phyloP scores from a whole-genome alignment of 1,140 invertebrate species.

The Akabosia matsudoensis region DNA sequence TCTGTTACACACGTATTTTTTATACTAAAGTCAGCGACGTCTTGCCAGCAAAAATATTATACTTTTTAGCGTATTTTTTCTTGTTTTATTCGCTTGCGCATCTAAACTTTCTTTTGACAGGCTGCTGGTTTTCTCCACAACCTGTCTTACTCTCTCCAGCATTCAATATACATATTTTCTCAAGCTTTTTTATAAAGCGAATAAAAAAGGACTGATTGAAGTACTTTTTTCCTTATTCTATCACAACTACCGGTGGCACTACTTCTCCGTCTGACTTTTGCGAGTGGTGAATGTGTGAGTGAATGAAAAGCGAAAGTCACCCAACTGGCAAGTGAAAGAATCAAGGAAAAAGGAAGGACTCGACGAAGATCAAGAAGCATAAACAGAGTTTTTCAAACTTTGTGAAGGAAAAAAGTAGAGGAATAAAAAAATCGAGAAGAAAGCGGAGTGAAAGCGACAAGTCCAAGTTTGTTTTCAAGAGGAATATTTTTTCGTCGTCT shows the following conservation, averaged over 20 bases:
- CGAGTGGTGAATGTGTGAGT: background rate
- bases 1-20: too few species aligned
- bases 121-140: background rate
- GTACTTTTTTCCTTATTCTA: constrained; percentile 13
- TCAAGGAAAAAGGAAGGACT: background rate
- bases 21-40: background rate
- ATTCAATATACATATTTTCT: background rate
- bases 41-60: background rate
- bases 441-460: background rate
- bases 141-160: background rate
- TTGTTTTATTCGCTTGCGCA: background rate
- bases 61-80: background rate
- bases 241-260: background rate
- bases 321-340: background rate
- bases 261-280: background rate
- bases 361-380: constrained; percentile 8
- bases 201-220: constrained; percentile 19
- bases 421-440: too few species aligned
- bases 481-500: background rate
- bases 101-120: constrained; percentile 14
- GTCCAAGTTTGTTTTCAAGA: background rate
- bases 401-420: background rate
- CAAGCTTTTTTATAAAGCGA: background rate
- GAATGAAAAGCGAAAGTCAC: background rate
- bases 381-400: constrained; percentile 13